Percentiles rank a stretch among this genome's conserved stretches.
Evolutionary conservation across 1,140 invertebrate genomes (phyloP).

Genomic region (Ceratosolen solmsi): DNA sequence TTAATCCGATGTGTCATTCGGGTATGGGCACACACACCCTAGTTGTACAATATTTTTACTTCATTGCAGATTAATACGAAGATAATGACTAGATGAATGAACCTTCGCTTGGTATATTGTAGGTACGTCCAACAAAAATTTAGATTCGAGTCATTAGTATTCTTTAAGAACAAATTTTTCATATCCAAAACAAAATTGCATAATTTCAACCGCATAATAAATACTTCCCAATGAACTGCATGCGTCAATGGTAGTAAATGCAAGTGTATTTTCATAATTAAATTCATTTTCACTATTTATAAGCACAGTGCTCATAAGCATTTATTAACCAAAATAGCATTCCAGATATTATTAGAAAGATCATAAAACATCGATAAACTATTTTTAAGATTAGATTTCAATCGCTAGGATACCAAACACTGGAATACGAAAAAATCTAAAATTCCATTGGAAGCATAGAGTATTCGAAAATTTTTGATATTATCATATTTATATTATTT

Average conservation of each 20-base stretch:
- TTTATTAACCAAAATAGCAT: conserved; percentile 25
- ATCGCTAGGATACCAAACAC: conserved; percentile 35
- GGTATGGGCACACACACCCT: too few relatives aligned
- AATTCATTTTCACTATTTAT: background rate
- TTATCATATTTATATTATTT: conserved; percentile 15
- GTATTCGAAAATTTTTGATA: conserved; percentile 30
- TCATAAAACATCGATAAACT: conserved; percentile 18
- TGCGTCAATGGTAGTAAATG: conserved; percentile 11
- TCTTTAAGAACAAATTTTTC: too few relatives aligned
- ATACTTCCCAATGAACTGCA: conserved; percentile 29
- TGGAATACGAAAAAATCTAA: conserved; percentile 29
- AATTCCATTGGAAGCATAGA: conserved; percentile 20
- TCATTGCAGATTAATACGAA: too few relatives aligned
- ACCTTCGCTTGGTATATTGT: too few relatives aligned
- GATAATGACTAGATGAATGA: too few relatives aligned
- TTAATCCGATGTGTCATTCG: too few relatives aligned
- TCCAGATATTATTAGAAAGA: conserved; percentile 3
- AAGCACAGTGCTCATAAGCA: conserved; percentile 3
- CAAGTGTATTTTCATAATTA: conserved; percentile 34
- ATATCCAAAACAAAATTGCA: too few relatives aligned
- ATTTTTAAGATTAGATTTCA: conserved; percentile 1
- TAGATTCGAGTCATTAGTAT: too few relatives aligned
- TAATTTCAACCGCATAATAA: too few relatives aligned
- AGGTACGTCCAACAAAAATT: too few relatives aligned
- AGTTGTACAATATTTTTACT: too few relatives aligned